phyloP scores from a whole-genome alignment of 2,797 vertebrate genomes.

The Mus minutoides region DNA sequence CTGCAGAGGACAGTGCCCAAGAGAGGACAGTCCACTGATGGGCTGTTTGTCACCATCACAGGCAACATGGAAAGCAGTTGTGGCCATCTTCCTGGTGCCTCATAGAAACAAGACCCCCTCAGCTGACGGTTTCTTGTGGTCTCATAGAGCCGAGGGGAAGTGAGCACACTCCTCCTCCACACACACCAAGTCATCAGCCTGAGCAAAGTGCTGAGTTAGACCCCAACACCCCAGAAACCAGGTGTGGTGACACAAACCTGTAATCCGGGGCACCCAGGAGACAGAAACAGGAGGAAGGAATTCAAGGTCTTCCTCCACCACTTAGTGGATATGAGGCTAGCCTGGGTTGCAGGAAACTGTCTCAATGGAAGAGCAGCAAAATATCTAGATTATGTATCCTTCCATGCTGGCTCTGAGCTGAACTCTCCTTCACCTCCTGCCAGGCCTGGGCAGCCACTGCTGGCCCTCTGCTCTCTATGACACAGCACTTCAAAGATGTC shows the following conservation, averaged over 20 bases:
- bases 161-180: not conserved
- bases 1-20: not conserved
- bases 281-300: not conserved
- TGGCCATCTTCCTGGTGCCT: not conserved
- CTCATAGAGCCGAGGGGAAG: not conserved
- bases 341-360: not conserved
- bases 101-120: not conserved
- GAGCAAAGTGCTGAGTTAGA: not conserved
- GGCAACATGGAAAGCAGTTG: not conserved
- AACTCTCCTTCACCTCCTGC: not conserved
- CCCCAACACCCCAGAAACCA: not conserved
- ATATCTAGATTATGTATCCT: not conserved
- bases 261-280: not conserved
- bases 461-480: not conserved
- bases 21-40: not conserved
- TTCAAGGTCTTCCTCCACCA: not conserved
- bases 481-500: not conserved
- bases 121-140: not conserved
- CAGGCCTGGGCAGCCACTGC: not conserved
- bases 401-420: fast-evolving
- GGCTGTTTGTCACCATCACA: not conserved
- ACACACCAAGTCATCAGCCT: not conserved
- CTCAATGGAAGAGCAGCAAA: not conserved
- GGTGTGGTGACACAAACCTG: not conserved
- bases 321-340: not conserved